Conservation (phyloP, 2,888 invertebrate species). For the Parnassius apollo region DNA sequence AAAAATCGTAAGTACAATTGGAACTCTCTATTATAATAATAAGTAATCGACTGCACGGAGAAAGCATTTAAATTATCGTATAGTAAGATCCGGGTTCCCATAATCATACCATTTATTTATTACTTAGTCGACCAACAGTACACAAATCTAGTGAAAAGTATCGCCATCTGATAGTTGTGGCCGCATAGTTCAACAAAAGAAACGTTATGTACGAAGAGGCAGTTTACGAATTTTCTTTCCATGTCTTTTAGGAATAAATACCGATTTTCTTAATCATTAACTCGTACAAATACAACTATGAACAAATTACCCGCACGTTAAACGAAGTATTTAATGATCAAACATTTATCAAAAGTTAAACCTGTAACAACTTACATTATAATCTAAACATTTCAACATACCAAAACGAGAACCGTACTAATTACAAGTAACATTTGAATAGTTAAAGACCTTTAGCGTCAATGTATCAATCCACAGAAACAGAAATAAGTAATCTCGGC, state of each 20-base stretch:
- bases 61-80: constrained; percentile 79
- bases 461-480: constrained; percentile 69
- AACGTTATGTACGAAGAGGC: constrained; percentile 72
- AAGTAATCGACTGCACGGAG: not conserved
- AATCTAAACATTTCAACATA: constrained; percentile 20
- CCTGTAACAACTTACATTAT: constrained; percentile 14
- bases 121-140: constrained; percentile 73
- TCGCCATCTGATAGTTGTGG: constrained; percentile 72
- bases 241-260: constrained; percentile 27
- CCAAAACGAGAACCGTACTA: constrained; percentile 24
- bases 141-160: constrained; percentile 62
- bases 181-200: constrained; percentile 76
- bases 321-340: constrained; percentile 20
- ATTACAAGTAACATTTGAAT: constrained; percentile 23
- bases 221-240: too few relatives aligned
- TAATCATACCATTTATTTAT: constrained; percentile 78
- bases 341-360: constrained; percentile 21
- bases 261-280: constrained; percentile 30
- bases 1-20: not conserved
- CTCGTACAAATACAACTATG: constrained; percentile 8
- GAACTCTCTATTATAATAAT: not conserved
- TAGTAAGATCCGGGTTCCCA: constrained; percentile 73
- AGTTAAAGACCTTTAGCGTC: constrained; percentile 44
- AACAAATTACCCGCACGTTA: constrained; percentile 3
- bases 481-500: constrained; percentile 60